Percentiles rank a stretch among this genome's conserved stretches.
Evolutionary conservation across 2,113 vertebrate genomes (phyloP).

Genomic region (Hassar affinis): DNA sequence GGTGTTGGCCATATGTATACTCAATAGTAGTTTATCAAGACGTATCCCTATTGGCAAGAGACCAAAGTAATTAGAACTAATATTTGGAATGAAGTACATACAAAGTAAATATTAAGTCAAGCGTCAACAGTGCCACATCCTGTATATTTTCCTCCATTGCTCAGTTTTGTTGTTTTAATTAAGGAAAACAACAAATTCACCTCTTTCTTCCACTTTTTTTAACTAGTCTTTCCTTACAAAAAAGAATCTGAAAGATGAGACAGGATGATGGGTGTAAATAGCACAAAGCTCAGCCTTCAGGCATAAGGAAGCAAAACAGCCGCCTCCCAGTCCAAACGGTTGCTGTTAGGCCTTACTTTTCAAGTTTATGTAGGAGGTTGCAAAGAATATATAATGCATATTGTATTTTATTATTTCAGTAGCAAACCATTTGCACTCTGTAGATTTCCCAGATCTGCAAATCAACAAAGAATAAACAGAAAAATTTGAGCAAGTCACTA

Average conservation of each 20-base stretch:
- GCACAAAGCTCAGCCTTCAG: slow-evolving; percentile 9
- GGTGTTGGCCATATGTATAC: slow-evolving; percentile 9
- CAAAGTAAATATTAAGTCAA: slow-evolving; percentile 28
- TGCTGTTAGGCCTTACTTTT: neutral
- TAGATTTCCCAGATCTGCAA: neutral
- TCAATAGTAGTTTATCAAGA: neutral
- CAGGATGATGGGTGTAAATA: slow-evolving; percentile 9
- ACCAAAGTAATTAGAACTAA: slow-evolving; percentile 1
- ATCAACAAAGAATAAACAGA: neutral
- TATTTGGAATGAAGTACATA: slow-evolving; percentile 11
- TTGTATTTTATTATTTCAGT: neutral
- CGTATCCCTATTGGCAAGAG: neutral
- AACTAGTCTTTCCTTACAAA: neutral
- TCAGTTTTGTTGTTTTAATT: neutral
- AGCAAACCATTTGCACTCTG: neutral
- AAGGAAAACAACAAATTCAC: neutral
- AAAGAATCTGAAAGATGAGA: slow-evolving; percentile 5
- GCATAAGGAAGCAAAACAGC: slow-evolving; percentile 7
- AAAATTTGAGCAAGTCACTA: neutral
- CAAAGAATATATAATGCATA: neutral
- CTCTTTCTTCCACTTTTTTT: neutral
- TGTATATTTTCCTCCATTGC: neutral
- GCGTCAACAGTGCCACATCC: neutral
- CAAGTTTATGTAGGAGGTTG: neutral
- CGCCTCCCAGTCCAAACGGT: neutral